Evolutionary conservation across 2,113 vertebrate species (phyloP), one percentile per base, ranked within the genome.

Genomic region (Petroica traversi): DNA sequence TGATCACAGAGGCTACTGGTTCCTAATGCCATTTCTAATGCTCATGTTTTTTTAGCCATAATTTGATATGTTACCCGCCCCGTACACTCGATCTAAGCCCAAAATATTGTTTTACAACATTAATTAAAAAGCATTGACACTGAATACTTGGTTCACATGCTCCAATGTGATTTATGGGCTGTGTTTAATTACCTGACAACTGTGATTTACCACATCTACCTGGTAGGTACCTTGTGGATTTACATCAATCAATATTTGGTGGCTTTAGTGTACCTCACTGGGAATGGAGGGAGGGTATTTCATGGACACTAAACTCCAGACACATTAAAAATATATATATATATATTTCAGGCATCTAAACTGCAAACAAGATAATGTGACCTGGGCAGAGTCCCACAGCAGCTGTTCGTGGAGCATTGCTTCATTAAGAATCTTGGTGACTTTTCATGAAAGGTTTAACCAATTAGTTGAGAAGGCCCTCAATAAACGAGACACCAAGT

Each of bases 291-390:
- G 13, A 83, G 49, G 34, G 26, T 48, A 82, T 62, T 74, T 91
- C 19, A 24, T 9, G 49, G 73, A 24, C 40, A 34, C 33, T 48
- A 17, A 89, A 77, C 51, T 34, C 78, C 59, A 86, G 26, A 54
- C 28, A 20, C 2, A 14, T 12, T 6, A 25, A 52, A 52, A 23
- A 14, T 45, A 51, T 18, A 13, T 45, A 62, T 43, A 36, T 24
- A 14, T 14, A 18, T 72, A 95, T 96, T 92, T 89, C 91, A 92
- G 59, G 86, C 95, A 85, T 94, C 57, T 79, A 58, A 93, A 92
- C 92, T 97, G 93, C 95, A 93, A 97, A 96, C 90, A 94, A 92
- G 96, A 96, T 95, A 94, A 96, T 90, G 76, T 92, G 92, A 96
- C 88, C 90, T 81, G 88, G 85, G 90, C 82, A 95, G 85, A 91